Evolutionary conservation across 1,140 invertebrate genomes (phyloP).

Genomic region (Bradysia coprophila): DNA sequence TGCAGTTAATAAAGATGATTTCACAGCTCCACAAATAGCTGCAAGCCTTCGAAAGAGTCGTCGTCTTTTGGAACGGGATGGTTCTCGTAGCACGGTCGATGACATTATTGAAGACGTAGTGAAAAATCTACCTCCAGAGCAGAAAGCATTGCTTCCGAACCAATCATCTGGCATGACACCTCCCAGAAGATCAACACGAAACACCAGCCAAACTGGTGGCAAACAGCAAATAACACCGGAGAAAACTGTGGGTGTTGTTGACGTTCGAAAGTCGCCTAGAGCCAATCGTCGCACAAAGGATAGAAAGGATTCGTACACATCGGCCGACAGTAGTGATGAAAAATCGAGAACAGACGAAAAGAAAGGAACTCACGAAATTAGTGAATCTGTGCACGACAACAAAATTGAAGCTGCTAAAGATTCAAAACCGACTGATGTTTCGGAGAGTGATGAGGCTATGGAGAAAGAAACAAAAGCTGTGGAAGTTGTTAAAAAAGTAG

Average conservation of each 20-base stretch:
- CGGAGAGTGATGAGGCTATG: neutral
- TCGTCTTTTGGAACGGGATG: conserved; percentile 58
- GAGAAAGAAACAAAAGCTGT: neutral
- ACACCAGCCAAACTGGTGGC: conserved; percentile 10
- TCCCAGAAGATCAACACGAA: conserved; percentile 13
- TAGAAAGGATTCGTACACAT: conserved; percentile 38
- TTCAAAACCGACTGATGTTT: neutral
- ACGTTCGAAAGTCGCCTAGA: conserved; percentile 40
- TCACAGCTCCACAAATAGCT: conserved; percentile 31
- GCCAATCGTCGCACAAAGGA: conserved; percentile 33
- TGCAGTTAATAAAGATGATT: conserved; percentile 32
- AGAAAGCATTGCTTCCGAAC: conserved; percentile 11
- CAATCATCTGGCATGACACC: conserved; percentile 11
- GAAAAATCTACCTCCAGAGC: conserved; percentile 31
- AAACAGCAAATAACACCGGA: conserved; percentile 5
- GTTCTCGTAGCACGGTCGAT: conserved; percentile 51
- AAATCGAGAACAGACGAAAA: conserved; percentile 17
- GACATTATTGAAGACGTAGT: conserved; percentile 76
- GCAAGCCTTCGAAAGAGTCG: conserved; percentile 59
- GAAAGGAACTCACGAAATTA: conserved; percentile 4
- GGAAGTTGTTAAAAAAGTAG: neutral
- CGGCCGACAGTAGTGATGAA: conserved; percentile 37
- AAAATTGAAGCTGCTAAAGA: neutral
- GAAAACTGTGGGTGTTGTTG: conserved; percentile 12
- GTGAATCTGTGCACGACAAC: neutral